Base-by-base conservation (phyloP, 2,888 invertebrate genomes). In the Agonopterix subpropinquella region DNA sequence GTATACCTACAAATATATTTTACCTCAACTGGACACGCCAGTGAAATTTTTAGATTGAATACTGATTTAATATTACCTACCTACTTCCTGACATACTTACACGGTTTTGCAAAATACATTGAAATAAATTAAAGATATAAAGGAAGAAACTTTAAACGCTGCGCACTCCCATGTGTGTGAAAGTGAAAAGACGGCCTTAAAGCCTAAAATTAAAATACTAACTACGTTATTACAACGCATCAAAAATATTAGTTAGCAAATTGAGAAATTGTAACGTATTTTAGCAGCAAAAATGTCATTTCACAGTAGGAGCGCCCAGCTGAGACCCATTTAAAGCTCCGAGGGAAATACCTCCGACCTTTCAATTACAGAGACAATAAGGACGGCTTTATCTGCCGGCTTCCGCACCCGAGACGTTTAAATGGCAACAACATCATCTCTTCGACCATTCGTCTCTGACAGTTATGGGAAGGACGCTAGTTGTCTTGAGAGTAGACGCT, bases 361-460 rank as follows among this genome's bases (percentile, higher is more conserved):
- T 84, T 84, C 85, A 85, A 83, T 85, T 86, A 85, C 80, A 67
- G 73, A 80, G 73, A 82, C 81, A 82, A 80, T 85, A 82, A 81
- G 82, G 74, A 69, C 70, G 70, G 75, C 71, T 77, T 75, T 82
- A 77, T 82, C 76, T 74, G 58, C 69, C 73, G 59, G 64, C 65
- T 62, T 62, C 64, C 54, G 52, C 54, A 55, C 49, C 53, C 61
- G 52, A 50, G 61, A 58, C 53, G 57, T 58, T 59, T 64, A 54
- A 58, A 70, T 61, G 57, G 60, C 50, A 59, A 57, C 60, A 58
- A 56, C 59, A 59, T 62, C 50, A 52, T 64, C 57, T 61, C 61
- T 43, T 47, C 51, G 45, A 11, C 11, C 36, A 47, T 53, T 49
- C 48, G 37, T 47, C 43, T 15, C 46, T 48, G 53, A 52, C 51